These are phyloP conservation scores for Tipula helvola DNA, from an alignment of 2,888 invertebrate genomes.

Conservation along the genomic window DNA sequence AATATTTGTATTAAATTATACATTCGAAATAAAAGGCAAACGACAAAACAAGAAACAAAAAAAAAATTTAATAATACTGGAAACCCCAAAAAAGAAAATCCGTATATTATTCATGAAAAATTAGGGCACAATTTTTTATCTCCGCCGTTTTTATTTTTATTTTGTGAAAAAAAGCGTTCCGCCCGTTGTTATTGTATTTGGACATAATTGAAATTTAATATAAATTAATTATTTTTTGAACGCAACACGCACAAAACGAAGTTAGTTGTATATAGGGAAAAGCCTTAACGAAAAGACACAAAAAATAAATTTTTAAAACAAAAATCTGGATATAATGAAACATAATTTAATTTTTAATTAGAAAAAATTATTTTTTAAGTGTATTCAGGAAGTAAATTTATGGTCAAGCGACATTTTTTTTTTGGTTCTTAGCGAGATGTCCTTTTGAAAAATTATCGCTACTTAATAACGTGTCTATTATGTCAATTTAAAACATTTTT, in stretches of 20 bases:
- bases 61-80: too few species aligned
- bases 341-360: not conserved
- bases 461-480: not conserved
- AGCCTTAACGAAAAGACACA: not conserved
- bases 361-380: not conserved
- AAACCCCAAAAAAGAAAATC: too few species aligned
- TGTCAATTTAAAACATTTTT: not conserved
- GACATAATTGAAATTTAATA: not conserved
- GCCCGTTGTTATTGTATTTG: not conserved
- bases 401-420: not conserved
- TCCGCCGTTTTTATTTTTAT: not conserved
- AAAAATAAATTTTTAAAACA: not conserved
- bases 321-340: not conserved
- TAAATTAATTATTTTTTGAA: not conserved
- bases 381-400: not conserved
- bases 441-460: not conserved
- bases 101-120: not conserved
- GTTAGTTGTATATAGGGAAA: not conserved
- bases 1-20: too few species aligned
- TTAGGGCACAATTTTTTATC: not conserved
- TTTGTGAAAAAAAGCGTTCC: too few species aligned
- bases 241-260: not conserved
- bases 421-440: not conserved
- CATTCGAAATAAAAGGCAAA: too few species aligned
- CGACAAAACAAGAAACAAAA: too few species aligned